phyloP scores from a whole-genome alignment of 2,888 invertebrate species.

The Hipparchia semele region DNA sequence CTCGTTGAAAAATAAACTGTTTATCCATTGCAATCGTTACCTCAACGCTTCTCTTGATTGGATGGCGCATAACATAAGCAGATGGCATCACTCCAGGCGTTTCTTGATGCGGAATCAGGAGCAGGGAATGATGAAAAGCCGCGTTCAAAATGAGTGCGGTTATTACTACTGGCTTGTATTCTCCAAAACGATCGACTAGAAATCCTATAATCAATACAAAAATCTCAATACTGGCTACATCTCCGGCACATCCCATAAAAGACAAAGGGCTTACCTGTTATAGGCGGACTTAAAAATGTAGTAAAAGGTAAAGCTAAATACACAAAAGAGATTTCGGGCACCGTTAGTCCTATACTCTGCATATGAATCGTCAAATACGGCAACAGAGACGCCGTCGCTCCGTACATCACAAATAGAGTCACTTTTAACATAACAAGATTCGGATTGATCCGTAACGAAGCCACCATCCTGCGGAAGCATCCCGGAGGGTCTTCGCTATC shows the following conservation, averaged over 20 bases:
- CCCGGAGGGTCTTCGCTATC: slow-evolving; percentile 66
- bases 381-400: slow-evolving; percentile 91
- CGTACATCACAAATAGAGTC: slow-evolving; percentile 92
- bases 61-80: slow-evolving; percentile 90
- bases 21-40: slow-evolving; percentile 57
- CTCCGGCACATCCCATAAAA: neutral
- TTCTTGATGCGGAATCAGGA: slow-evolving; percentile 91
- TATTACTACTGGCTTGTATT: slow-evolving; percentile 92
- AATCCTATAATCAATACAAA: slow-evolving; percentile 83
- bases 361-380: slow-evolving; percentile 96
- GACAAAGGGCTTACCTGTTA: slow-evolving; percentile 84
- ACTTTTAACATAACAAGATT: slow-evolving; percentile 92
- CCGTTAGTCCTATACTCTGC: slow-evolving; percentile 93
- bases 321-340: slow-evolving; percentile 93
- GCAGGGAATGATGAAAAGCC: slow-evolving; percentile 89
- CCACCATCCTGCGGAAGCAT: slow-evolving; percentile 73
- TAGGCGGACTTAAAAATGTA: slow-evolving; percentile 92
- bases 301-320: slow-evolving; percentile 94
- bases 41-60: slow-evolving; percentile 87
- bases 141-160: slow-evolving; percentile 90
- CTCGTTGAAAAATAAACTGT: slow-evolving; percentile 28
- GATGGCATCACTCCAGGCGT: slow-evolving; percentile 89
- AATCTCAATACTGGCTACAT: neutral
- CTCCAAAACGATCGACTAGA: slow-evolving; percentile 93
- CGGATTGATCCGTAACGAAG: slow-evolving; percentile 86